Percentiles rank a stretch among this genome's conserved stretches.
These are phyloP conservation scores for Achroia grisella DNA, from an alignment of 1,140 invertebrate genomes.

Conservation along the genomic window DNA sequence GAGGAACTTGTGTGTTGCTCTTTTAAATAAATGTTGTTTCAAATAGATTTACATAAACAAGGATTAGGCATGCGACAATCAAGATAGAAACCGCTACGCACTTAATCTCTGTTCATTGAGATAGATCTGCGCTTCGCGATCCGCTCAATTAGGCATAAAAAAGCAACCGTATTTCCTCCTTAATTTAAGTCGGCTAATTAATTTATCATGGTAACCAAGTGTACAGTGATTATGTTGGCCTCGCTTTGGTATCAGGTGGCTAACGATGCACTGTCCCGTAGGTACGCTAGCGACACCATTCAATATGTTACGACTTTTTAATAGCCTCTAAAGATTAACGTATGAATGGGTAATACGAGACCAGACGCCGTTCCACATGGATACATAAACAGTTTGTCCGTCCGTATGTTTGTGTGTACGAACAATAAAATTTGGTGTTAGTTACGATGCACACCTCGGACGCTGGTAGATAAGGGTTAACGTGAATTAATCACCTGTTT, in stretches of 20 bases:
- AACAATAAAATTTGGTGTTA: conserved; percentile 36
- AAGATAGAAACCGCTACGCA: too few species aligned
- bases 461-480: too few species aligned
- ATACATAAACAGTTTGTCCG: conserved; percentile 59
- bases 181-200: too few species aligned
- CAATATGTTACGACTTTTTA: conserved; percentile 62
- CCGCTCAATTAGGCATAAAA: too few species aligned
- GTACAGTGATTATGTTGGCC: conserved; percentile 48
- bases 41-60: too few species aligned
- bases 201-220: too few species aligned
- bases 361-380: conserved; percentile 39
- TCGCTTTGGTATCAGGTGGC: conserved; percentile 62
- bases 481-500: too few species aligned
- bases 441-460: conserved; percentile 13
- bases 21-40: too few species aligned
- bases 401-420: conserved; percentile 24
- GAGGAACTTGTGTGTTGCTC: too few species aligned
- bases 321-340: conserved; percentile 64
- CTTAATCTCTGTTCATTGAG: too few species aligned
- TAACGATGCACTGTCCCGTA: conserved; percentile 69
- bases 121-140: too few species aligned
- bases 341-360: conserved; percentile 67
- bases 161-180: conserved; percentile 11
- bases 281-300: conserved; percentile 44
- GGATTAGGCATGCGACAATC: too few species aligned